Base-by-base conservation (phyloP, 2,888 invertebrate species). In the Acrobasis suavella region DNA sequence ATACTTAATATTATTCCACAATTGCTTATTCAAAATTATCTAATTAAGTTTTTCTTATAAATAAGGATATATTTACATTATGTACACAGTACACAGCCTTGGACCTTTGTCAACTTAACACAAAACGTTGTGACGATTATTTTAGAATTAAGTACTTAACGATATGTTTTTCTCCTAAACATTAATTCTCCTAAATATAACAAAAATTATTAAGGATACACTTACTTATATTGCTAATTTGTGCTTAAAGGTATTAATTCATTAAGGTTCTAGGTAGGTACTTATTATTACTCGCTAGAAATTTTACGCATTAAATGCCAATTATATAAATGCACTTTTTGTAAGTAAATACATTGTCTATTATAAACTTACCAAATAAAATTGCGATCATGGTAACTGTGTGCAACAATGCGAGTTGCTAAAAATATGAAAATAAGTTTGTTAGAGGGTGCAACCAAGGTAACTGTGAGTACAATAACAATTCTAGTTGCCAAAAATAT, bases 11-110 rank as follows among this genome's bases (percentile, higher is more conserved):
- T 42, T 42, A 42, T 42, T 10, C 2, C 42, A 12, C 14, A 42
- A 42, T 39, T 42, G 14, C 12, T 42, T 42, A 12, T 12, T 42
- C 12, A 42, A 2, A 42, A 10, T 16, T 17, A 8, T 51, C 15
- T 50, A 50, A 16, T 50, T 2, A 50, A 16, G 16, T 50, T 9
- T 50, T 50, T 50, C 14, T 15, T n/a, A 16, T 9, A 50, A 70
- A 74, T 77, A 82, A 79, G 79, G 77, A 80, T 78, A 70, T 77
- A 85, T 86, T 85, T 84, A 86, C 86, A 89, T 84, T 84, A 88
- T 88, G 84, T 90, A 90, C 86, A 83, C 62, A 71, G 69, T 73
- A 83, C 83, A 89, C 87, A 89, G 87, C 83, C 86, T 85, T 78
- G 78, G 82, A 89, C 85, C 84, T 84, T 89, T 81, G 77, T 81